These are phyloP conservation scores for Hirundo rustica DNA, from an alignment of 2,797 vertebrate genomes.

Conservation along the genomic window DNA sequence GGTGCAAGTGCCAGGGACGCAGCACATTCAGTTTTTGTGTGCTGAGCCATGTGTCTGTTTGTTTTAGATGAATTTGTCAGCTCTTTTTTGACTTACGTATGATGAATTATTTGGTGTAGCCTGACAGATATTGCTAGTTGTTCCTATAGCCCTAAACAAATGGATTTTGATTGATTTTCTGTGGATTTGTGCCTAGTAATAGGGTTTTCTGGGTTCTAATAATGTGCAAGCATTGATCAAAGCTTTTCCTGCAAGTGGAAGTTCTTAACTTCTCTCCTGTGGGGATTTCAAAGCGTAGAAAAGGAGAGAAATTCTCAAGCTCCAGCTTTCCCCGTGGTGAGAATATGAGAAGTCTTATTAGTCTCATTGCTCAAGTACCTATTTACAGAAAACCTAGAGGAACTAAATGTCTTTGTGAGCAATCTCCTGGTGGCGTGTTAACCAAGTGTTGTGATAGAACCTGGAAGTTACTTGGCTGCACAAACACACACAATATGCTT, in stretches of 20 bases:
- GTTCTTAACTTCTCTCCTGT: constrained; percentile 17
- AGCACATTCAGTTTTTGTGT: not conserved
- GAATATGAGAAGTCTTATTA: not conserved
- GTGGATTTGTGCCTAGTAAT: constrained; percentile 29
- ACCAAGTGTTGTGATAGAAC: not conserved
- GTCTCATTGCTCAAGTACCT: not conserved
- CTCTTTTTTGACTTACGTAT: not conserved
- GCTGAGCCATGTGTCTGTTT: not conserved
- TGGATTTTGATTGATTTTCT: constrained; percentile 46
- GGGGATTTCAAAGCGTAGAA: not conserved
- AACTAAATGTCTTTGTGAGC: not conserved
- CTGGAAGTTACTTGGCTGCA: not conserved
- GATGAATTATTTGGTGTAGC: constrained; percentile 16
- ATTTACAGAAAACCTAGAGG: not conserved
- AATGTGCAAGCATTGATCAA: constrained; percentile 7
- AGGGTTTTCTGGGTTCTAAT: constrained; percentile 44
- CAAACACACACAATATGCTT: not conserved
- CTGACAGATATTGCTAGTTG: constrained; percentile 3
- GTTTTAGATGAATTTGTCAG: constrained; percentile 11
- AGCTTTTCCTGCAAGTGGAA: constrained; percentile 29
- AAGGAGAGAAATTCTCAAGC: not conserved
- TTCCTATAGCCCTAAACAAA: constrained; percentile 30
- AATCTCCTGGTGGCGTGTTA: not conserved
- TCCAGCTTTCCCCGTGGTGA: not conserved
- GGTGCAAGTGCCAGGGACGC: not conserved